Evolutionary conservation across 2,888 invertebrate species (phyloP), one percentile per base, ranked within the genome.

Genomic region (Sphaerophoria taeniata): DNA sequence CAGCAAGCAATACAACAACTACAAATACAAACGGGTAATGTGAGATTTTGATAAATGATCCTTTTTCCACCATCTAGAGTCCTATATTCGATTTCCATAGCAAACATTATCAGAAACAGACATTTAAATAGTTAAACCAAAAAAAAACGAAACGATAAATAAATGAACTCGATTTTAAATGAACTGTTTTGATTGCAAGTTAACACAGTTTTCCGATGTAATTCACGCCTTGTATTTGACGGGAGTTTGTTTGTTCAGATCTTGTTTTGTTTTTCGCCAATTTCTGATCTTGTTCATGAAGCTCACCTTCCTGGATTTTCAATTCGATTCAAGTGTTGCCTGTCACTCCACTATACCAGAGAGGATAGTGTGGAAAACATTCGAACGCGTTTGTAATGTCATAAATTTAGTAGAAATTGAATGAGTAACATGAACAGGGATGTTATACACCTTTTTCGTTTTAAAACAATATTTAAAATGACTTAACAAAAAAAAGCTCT

Each of bases 1-100:
- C 67, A 67, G 63, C 76, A 65, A 60, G 51, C 69, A 24, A 24
- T 24, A 24, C 47, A 81, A 72, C 81, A 81, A 76, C 55, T 77
- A 82, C 74, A 70, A 24, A 51, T 16, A 12, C 63, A 65, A 85
- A 85, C 85, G 81, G 70, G 85, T 81, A 85, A 85, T 85, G 76
- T 74, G 81, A 85, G 85, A 85, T 85, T 85, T 85, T 85, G 85
- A 85, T 81, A 81, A 85, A 85, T 85, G 81, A 85, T 85, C 85
- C 81, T 85, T 85, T 83, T 84, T 63, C 43, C 12, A n/a, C 7
- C 36, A 11, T 3, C 2, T 12, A 24, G n/a, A 36, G 73, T 84
- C 83, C 74, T 79, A 58, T 39, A 55, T 24, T 24, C 24, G 24
- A 24, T 24, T 24, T 24, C 11, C 60, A 33, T 12, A 9, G 16